These are phyloP conservation scores for Trachurus trachurus DNA, from an alignment of 2,797 vertebrate species.

Conservation along the genomic window DNA sequence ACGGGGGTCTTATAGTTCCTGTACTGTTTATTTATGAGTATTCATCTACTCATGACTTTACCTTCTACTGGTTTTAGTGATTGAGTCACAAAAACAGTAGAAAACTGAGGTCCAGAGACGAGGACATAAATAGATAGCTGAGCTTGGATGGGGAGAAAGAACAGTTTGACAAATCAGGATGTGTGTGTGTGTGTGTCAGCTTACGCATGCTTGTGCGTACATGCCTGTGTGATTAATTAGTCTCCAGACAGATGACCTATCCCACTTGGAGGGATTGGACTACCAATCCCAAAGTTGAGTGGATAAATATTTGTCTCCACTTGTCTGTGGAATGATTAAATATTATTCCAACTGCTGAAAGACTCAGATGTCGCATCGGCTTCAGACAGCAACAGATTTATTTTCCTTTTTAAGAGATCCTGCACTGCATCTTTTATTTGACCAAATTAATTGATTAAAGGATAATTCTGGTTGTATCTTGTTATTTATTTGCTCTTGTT, in stretches of 20 bases:
- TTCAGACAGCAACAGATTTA: slow-evolving; percentile 16
- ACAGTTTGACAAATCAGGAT: slow-evolving; percentile 11
- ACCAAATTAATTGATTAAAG: not conserved
- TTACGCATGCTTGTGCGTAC: slow-evolving; percentile 20
- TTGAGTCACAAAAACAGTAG: slow-evolving; percentile 24
- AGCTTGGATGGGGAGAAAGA: slow-evolving; percentile 3
- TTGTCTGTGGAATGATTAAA: slow-evolving; percentile 62
- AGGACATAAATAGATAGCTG: slow-evolving; percentile 5
- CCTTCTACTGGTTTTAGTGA: not conserved
- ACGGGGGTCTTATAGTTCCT: slow-evolving; percentile 30
- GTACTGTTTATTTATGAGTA: slow-evolving; percentile 8
- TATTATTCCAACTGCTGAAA: slow-evolving; percentile 53
- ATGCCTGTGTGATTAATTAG: slow-evolving; percentile 63
- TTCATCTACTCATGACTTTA: not conserved
- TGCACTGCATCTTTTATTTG: slow-evolving; percentile 1
- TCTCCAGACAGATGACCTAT: slow-evolving; percentile 54
- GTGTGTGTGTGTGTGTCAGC: slow-evolving; percentile 1
- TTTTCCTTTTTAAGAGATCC: slow-evolving; percentile 14
- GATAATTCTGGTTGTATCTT: not conserved
- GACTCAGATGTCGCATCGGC: slow-evolving; percentile 40
- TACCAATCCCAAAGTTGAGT: slow-evolving; percentile 33
- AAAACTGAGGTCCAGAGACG: slow-evolving; percentile 6
- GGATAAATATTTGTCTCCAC: slow-evolving; percentile 70
- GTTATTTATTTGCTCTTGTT: not conserved
- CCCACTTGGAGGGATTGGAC: slow-evolving; percentile 42